Evolutionary conservation across 2,888 invertebrate genomes (phyloP).

Genomic region (Chorisops tibialis): DNA sequence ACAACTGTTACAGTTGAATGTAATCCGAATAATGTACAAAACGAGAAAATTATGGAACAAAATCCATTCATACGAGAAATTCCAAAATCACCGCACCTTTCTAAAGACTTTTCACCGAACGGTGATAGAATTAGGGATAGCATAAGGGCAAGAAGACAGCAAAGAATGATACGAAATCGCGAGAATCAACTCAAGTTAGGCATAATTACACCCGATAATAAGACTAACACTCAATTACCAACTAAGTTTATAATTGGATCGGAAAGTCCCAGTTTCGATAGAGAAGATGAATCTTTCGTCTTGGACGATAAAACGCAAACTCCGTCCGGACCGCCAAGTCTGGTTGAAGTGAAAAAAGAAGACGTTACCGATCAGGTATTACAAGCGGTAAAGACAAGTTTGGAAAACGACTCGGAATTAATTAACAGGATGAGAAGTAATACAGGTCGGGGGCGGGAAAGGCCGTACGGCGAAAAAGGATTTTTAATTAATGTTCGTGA

Average conservation of each 20-base stretch:
- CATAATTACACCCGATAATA: constrained; percentile 14
- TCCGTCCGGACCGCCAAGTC: constrained; percentile 30
- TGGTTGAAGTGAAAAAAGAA: constrained; percentile 28
- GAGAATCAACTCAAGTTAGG: constrained; percentile 33
- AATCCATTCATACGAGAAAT: constrained; percentile 40
- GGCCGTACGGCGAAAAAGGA: constrained; percentile 50
- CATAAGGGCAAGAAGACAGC: constrained; percentile 48
- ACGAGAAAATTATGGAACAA: constrained; percentile 18
- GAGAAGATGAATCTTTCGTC: constrained; percentile 16
- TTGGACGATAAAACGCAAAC: constrained; percentile 30
- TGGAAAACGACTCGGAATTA: constrained; percentile 36
- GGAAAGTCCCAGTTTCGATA: constrained; percentile 16
- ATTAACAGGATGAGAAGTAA: constrained; percentile 12
- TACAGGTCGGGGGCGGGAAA: constrained; percentile 34
- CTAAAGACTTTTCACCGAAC: constrained; percentile 52
- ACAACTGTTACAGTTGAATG: not conserved
- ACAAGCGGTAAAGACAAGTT: constrained; percentile 43
- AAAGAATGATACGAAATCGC: constrained; percentile 36
- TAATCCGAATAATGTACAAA: constrained; percentile 32
- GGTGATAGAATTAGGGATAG: constrained; percentile 51
- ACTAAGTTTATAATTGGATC: constrained; percentile 9
- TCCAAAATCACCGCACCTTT: constrained; percentile 51
- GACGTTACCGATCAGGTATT: constrained; percentile 43
- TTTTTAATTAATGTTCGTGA: constrained; percentile 49
- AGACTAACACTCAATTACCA: not conserved